Percentiles rank a stretch among this genome's conserved stretches.
These are phyloP conservation scores for Chiropotes sagulatus DNA, from an alignment of 2,797 vertebrate genomes.

Conservation along the genomic window DNA sequence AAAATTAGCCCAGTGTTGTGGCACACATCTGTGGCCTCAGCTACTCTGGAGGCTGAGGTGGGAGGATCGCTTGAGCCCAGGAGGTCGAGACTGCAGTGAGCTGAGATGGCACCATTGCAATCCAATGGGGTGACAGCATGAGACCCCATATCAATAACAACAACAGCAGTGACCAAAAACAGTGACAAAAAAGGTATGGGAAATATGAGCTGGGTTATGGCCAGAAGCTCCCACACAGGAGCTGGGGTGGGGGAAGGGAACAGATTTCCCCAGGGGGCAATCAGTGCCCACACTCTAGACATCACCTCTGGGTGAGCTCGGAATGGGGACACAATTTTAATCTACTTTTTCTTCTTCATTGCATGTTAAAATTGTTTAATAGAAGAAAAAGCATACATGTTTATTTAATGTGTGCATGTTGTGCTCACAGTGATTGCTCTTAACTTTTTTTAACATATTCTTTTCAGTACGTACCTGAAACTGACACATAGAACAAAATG, in stretches of 20 bases:
- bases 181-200: background rate
- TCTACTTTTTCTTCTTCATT: background rate
- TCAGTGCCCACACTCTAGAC: background rate
- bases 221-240: background rate
- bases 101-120: background rate
- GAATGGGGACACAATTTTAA: background rate
- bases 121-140: background rate
- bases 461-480: background rate
- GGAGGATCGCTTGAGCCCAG: background rate
- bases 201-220: background rate
- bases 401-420: background rate
- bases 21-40: background rate
- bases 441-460: background rate
- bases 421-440: background rate
- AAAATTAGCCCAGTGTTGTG: background rate
- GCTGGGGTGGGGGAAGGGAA: background rate
- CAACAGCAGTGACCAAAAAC: background rate
- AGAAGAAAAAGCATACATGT: background rate
- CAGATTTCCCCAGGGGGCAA: background rate
- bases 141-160: background rate
- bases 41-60: background rate
- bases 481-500: background rate
- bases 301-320: background rate
- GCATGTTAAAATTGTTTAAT: background rate
- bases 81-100: background rate